Evolutionary conservation across 2,113 vertebrate species (phyloP).

Genomic region (Dolichotis patagonum): DNA sequence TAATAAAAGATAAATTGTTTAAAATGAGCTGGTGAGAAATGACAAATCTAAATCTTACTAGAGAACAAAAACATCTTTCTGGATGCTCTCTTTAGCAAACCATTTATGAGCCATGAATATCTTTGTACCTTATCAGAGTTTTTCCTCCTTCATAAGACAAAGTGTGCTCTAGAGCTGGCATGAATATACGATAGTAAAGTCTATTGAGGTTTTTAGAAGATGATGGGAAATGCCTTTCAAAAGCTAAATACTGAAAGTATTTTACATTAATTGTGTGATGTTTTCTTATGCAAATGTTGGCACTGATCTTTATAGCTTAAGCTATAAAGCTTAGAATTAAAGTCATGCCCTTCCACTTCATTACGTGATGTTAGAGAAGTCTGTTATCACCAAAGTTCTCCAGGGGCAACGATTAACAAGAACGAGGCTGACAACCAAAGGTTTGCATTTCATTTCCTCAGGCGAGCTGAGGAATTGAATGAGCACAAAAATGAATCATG

Average conservation of each 20-base stretch:
- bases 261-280: background rate
- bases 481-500: slow-evolving; percentile 55
- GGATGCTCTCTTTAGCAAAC: background rate
- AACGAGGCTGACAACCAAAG: slow-evolving; percentile 72
- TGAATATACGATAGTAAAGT: background rate
- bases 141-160: background rate
- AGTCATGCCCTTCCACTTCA: slow-evolving; percentile 1
- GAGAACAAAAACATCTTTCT: background rate
- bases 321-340: slow-evolving; percentile 51
- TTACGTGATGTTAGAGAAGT: slow-evolving; percentile 65
- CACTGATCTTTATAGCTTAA: background rate
- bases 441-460: slow-evolving; percentile 63
- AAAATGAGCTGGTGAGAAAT: background rate
- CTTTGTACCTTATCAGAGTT: background rate
- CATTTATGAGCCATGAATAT: background rate
- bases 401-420: slow-evolving; percentile 69
- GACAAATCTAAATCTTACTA: background rate
- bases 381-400: background rate
- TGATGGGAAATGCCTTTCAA: background rate
- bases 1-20: background rate
- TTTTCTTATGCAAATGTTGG: slow-evolving; percentile 9
- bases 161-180: background rate
- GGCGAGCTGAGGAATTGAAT: slow-evolving; percentile 63
- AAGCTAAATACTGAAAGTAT: background rate
- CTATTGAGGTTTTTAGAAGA: background rate